Evolutionary conservation across 2,888 invertebrate species (phyloP), one percentile per base, ranked within the genome.

Genomic region (Siphlonurus alternatus): DNA sequence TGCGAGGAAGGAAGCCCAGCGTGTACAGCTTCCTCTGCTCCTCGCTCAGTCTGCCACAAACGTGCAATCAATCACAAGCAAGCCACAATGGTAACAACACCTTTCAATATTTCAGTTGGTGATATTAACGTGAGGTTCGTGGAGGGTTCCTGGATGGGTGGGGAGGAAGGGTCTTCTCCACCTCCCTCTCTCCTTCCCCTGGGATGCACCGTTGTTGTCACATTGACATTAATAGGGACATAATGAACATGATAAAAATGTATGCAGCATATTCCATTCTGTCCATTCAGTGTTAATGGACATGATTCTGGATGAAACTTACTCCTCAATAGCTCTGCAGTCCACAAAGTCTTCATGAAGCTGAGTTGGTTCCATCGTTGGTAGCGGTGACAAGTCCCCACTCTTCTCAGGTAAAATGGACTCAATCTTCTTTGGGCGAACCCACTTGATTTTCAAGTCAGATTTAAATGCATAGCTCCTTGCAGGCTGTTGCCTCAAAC

Each of bases 381-480:
- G 77, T 56, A 84, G 71, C 20, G 80, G 74, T 67, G 81, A 80
- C 38, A 85, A 75, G 74, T 92, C 91, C 0, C 91, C 89, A 69
- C 86, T 86, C 71, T 82, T 85, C 69, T 81, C 80, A 0, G 88
- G 83, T 70, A 83, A 80, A 66, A 80, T 81, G 60, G 82, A 80
- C 0, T 83, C 78, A 22, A 88, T 79, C 72, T 84, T 84, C 25
- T 82, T 82, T 0, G 91, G 91, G 25, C 84, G 79, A 3, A 83
- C 79, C 90, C 90, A 91, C 78, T 87, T 86, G 60, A 91, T 85
- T 75, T 88, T 85, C 51, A 88, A 76, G 70, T 84, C 81, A 25
- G 84, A 83, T 73, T 88, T 88, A 69, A 86, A 79, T 67, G 85
- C 71, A 76, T 76, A 72, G 74, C 69, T 68, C 71, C 78, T 67